These are phyloP conservation scores for Liposcelis brunnea DNA, from an alignment of 2,888 invertebrate species.

Conservation along the genomic window DNA sequence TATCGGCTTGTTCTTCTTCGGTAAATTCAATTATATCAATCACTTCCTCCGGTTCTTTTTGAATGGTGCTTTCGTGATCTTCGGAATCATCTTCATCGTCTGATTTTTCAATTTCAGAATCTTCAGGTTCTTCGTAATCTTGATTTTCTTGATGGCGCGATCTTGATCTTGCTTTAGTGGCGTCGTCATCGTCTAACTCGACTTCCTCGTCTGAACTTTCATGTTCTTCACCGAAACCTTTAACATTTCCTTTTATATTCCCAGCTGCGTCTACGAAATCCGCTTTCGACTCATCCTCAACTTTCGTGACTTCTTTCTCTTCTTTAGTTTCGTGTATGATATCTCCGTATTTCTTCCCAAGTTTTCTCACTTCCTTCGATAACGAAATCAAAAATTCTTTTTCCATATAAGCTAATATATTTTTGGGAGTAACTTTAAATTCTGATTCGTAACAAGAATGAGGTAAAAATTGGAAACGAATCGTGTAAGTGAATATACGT, in stretches of 20 bases:
- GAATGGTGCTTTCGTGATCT: conserved; percentile 20
- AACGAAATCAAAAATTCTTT: conserved; percentile 37
- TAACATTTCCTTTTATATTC: neutral
- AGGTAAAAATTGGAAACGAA: conserved; percentile 59
- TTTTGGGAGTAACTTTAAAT: conserved; percentile 49
- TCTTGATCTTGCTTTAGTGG: conserved; percentile 22
- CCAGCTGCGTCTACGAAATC: conserved; percentile 12
- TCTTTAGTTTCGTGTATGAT: neutral
- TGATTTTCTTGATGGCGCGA: conserved; percentile 30
- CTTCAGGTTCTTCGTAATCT: conserved; percentile 34
- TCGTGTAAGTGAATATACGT: conserved; percentile 30
- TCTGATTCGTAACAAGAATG: conserved; percentile 35
- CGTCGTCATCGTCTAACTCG: conserved; percentile 36
- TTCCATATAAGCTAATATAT: conserved; percentile 58
- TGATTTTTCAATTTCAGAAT: conserved; percentile 27
- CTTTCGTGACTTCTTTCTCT: conserved; percentile 18
- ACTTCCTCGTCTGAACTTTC: conserved; percentile 52
- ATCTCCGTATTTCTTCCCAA: conserved; percentile 18
- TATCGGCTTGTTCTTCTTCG: conserved; percentile 21
- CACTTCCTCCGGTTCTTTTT: conserved; percentile 29
- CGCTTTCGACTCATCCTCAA: conserved; percentile 19
- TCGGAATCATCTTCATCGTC: conserved; percentile 21
- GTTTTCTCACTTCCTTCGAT: conserved; percentile 14
- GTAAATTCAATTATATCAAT: conserved; percentile 20
- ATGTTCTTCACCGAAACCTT: conserved; percentile 22